Evolutionary conservation across 2,888 invertebrate genomes (phyloP).

Genomic region (Horisme vitalbata): DNA sequence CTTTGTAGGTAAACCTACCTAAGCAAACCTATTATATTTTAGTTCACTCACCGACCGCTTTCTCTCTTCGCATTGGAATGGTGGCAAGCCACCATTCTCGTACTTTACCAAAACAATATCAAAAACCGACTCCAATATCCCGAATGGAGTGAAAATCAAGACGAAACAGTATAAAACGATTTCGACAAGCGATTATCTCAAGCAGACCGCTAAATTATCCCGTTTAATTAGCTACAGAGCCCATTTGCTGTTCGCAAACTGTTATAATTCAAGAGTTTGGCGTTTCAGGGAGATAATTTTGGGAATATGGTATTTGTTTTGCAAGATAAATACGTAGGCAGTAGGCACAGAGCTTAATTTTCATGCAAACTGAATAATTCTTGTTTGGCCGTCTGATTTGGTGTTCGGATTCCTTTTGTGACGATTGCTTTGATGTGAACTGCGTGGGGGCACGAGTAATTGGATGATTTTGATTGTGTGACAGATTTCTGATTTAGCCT

Average conservation of each 20-base stretch:
- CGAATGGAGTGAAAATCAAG: slow-evolving; percentile 11
- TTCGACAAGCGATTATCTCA: slow-evolving; percentile 31
- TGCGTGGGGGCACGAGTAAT: slow-evolving; percentile 11
- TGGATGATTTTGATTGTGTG: slow-evolving; percentile 17
- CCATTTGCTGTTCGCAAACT: slow-evolving; percentile 28
- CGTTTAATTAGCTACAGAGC: slow-evolving; percentile 29
- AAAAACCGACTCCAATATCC: background rate
- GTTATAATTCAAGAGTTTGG: slow-evolving; percentile 26
- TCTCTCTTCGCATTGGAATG: too few species aligned
- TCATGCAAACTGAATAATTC: slow-evolving; percentile 18
- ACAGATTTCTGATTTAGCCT: slow-evolving; percentile 11
- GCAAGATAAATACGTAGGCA: slow-evolving; percentile 23
- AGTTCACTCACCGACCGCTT: too few species aligned
- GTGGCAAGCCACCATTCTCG: too few species aligned
- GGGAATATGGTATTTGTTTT: slow-evolving; percentile 29
- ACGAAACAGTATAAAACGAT: slow-evolving; percentile 9
- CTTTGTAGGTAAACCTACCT: too few species aligned
- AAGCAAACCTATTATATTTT: too few species aligned
- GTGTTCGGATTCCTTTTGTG: slow-evolving; percentile 13
- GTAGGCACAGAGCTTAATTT: slow-evolving; percentile 11
- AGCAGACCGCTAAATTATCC: slow-evolving; percentile 30
- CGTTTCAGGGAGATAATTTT: slow-evolving; percentile 21
- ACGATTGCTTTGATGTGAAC: slow-evolving; percentile 18
- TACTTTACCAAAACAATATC: too few species aligned
- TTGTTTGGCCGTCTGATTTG: slow-evolving; percentile 15